phyloP scores from a whole-genome alignment of 2,797 vertebrate genomes.

The Pseudopleuronectes americanus region DNA sequence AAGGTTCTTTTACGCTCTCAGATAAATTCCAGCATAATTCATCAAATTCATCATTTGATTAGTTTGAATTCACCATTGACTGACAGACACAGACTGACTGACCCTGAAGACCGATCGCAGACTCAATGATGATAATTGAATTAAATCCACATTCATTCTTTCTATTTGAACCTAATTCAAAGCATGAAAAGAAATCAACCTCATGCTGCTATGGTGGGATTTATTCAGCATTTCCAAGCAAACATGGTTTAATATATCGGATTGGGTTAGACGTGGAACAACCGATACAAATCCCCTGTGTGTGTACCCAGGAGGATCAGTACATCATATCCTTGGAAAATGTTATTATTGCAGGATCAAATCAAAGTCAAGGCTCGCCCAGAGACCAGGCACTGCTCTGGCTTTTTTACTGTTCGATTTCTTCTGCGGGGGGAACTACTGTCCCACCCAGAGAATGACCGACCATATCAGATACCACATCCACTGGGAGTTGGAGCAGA shows the following conservation, averaged over 20 bases:
- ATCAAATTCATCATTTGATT: too few species aligned
- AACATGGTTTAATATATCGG: slow-evolving; percentile 18
- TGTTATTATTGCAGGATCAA: slow-evolving; percentile 44
- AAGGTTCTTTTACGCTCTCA: too few species aligned
- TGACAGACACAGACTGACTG: too few species aligned
- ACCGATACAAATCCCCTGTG: slow-evolving; percentile 36
- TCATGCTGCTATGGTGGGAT: slow-evolving; percentile 14
- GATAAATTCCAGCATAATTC: too few species aligned
- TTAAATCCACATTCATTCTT: slow-evolving; percentile 2
- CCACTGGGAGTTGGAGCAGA: slow-evolving; percentile 15
- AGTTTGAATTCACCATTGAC: too few species aligned
- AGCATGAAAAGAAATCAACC: not conserved
- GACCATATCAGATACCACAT: slow-evolving; percentile 10
- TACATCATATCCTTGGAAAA: slow-evolving; percentile 29
- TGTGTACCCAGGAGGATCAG: slow-evolving; percentile 15
- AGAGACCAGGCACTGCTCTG: slow-evolving; percentile 7
- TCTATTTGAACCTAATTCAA: not conserved
- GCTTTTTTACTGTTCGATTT: not conserved
- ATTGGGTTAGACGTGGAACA: slow-evolving; percentile 7
- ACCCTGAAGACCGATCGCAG: too few species aligned
- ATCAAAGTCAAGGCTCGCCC: slow-evolving; percentile 23
- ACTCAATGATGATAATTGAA: too few species aligned
- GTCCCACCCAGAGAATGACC: not conserved
- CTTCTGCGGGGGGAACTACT: not conserved
- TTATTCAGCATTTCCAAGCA: slow-evolving; percentile 21